phyloP scores from a whole-genome alignment of 2,888 invertebrate species.

The Villa cingulata region DNA sequence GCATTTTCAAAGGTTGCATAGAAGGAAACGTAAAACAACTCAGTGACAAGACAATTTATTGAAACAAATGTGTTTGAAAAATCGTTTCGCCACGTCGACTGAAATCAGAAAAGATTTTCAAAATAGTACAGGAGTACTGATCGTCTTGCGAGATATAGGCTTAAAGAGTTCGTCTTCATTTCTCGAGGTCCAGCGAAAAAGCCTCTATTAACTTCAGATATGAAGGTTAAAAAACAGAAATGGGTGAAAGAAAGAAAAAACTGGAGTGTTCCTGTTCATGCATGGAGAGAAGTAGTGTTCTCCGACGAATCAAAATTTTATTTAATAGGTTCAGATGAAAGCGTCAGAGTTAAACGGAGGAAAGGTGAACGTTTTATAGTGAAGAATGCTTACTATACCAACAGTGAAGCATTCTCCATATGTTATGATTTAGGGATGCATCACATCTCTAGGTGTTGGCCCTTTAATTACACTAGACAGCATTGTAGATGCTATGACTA shows the following conservation, averaged over 20 bases:
- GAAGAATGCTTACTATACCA: neutral
- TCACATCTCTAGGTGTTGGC: neutral
- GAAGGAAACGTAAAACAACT: too few relatives aligned
- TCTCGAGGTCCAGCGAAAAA: neutral
- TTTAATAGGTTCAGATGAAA: neutral
- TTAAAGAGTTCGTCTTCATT: neutral
- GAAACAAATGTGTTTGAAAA: too few relatives aligned
- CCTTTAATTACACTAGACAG: neutral
- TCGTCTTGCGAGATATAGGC: too few relatives aligned
- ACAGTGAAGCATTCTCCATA: slow-evolving; percentile 1
- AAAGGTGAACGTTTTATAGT: neutral
- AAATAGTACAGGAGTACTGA: too few relatives aligned
- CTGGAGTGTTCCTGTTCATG: neutral
- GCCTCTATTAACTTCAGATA: neutral
- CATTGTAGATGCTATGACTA: too few relatives aligned
- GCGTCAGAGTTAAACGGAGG: neutral
- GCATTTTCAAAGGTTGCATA: too few relatives aligned
- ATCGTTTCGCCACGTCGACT: too few relatives aligned
- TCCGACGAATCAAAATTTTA: neutral
- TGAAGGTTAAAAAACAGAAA: neutral
- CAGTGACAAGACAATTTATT: too few relatives aligned
- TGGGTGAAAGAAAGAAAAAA: neutral
- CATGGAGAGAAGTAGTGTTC: neutral
- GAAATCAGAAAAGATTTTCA: too few relatives aligned
- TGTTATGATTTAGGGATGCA: slow-evolving; percentile 2